These are phyloP conservation scores for Epinephelus fuscoguttatus DNA, from an alignment of 2,113 vertebrate genomes.

Conservation along the genomic window DNA sequence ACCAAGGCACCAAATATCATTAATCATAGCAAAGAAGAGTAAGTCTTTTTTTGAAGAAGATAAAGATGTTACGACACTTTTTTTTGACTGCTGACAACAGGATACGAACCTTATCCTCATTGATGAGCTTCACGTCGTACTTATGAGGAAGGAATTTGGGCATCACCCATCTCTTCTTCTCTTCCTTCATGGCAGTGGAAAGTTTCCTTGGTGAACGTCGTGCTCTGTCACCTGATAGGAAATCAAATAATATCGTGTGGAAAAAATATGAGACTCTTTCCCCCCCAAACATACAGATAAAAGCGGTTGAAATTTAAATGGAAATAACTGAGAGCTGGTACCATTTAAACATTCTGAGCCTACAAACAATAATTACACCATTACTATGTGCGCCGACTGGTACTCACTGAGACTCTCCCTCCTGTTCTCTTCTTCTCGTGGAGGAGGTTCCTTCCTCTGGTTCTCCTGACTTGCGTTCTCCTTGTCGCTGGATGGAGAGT, in stretches of 20 bases:
- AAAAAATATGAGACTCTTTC: neutral
- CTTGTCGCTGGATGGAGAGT: constrained; percentile 98
- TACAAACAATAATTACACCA: neutral
- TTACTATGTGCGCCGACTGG: too few species aligned
- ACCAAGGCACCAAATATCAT: neutral
- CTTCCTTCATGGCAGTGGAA: constrained; percentile 93
- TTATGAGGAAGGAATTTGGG: constrained; percentile 98
- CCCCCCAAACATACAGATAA: neutral
- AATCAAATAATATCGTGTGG: neutral
- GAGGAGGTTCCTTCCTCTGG: constrained; percentile 88
- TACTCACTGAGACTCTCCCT: constrained; percentile 92
- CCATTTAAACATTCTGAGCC: neutral
- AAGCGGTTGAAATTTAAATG: too few species aligned
- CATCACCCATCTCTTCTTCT: constrained; percentile 95
- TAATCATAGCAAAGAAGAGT: neutral
- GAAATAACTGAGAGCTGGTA: too few species aligned
- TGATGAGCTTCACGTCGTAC: constrained; percentile 95
- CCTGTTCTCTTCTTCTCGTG: constrained; percentile 91
- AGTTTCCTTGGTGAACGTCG: constrained; percentile 96
- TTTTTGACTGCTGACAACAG: neutral
- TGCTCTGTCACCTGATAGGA: constrained; percentile 89
- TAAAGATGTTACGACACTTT: neutral
- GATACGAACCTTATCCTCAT: constrained; percentile 92
- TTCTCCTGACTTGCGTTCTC: constrained; percentile 95
- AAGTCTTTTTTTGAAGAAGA: neutral